These are phyloP conservation scores for Chromoteleia sp. DNA, from an alignment of 2,888 invertebrate genomes.

Conservation along the genomic window DNA sequence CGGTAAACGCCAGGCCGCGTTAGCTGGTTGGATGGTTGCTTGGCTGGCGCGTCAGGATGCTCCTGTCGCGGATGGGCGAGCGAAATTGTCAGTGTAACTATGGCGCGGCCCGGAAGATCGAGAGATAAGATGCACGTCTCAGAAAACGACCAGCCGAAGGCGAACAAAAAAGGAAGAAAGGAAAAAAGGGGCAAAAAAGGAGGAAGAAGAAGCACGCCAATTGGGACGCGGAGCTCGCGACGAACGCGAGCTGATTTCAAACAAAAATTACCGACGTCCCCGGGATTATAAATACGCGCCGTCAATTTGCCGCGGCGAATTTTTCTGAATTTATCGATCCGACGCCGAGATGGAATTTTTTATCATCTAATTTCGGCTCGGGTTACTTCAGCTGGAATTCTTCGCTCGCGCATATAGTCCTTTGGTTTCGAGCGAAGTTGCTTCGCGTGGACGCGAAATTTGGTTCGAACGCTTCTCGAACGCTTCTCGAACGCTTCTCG, in stretches of 20 bases:
- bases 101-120: conserved; percentile 59
- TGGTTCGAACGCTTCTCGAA: background rate
- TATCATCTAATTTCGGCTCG: conserved; percentile 27
- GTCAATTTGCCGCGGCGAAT: conserved; percentile 37
- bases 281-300: conserved; percentile 50
- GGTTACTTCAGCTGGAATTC: conserved; percentile 13
- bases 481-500: too few relatives aligned
- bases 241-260: conserved; percentile 52
- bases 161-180: conserved; percentile 29
- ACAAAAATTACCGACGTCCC: conserved; percentile 51
- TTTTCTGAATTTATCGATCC: conserved; percentile 37
- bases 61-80: conserved; percentile 69
- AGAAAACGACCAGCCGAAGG: conserved; percentile 43
- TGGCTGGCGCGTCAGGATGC: conserved; percentile 69
- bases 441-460: background rate
- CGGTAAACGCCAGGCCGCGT: conserved; percentile 74
- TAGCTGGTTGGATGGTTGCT: conserved; percentile 52
- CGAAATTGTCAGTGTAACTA: conserved; percentile 72
- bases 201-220: conserved; percentile 23
- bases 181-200: background rate
- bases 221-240: conserved; percentile 42
- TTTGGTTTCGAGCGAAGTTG: background rate
- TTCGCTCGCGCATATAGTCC: background rate
- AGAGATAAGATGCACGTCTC: conserved; percentile 63
- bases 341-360: conserved; percentile 33